Percentiles rank a stretch among this genome's conserved stretches.
Evolutionary conservation across 2,888 invertebrate species (phyloP).

Genomic region (Sphinx pinastri): DNA sequence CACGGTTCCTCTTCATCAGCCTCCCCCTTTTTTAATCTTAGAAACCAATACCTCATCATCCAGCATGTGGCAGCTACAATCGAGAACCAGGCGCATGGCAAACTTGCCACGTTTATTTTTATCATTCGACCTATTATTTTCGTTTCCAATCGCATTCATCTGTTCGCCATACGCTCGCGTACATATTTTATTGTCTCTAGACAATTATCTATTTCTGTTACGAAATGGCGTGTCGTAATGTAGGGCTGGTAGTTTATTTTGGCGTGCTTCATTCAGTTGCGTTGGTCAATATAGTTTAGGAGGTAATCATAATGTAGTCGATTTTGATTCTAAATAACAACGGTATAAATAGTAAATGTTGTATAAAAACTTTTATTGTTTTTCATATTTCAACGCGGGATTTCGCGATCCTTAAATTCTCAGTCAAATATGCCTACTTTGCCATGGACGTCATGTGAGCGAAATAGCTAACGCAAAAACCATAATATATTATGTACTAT

Average conservation of each 20-base stretch:
- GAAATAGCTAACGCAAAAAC: too few relatives aligned
- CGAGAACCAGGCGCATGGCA: not conserved
- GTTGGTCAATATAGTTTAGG: not conserved
- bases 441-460: too few relatives aligned
- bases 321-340: too few relatives aligned
- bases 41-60: not conserved
- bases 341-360: too few relatives aligned
- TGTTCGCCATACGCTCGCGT: conserved; percentile 13
- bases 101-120: conserved; percentile 19
- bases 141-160: conserved; percentile 23
- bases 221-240: conserved; percentile 11
- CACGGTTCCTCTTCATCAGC: too few relatives aligned
- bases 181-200: conserved; percentile 21
- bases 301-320: too few relatives aligned
- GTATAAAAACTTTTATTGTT: too few relatives aligned
- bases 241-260: not conserved
- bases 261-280: not conserved
- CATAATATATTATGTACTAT: too few relatives aligned
- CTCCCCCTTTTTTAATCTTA: not conserved
- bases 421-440: too few relatives aligned
- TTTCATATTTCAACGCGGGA: too few relatives aligned
- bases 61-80: not conserved
- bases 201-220: conserved; percentile 14
- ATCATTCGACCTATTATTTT: conserved; percentile 17
- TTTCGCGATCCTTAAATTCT: too few relatives aligned